Conservation (phyloP, 2,113 vertebrate species). For the Nothobranchius kuhntae region DNA sequence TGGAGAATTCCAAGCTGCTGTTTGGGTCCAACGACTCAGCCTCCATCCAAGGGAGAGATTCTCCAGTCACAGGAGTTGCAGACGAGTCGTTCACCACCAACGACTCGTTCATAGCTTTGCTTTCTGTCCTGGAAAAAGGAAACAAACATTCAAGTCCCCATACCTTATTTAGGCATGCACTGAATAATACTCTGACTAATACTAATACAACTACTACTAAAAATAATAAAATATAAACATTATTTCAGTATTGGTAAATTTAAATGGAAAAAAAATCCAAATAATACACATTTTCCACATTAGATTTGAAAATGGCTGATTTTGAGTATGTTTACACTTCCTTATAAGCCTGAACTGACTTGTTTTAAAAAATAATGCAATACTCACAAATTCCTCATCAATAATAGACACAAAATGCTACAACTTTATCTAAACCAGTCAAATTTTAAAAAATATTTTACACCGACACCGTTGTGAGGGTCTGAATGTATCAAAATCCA, state of each 20-base stretch:
- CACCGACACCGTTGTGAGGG: background rate
- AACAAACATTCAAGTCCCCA: background rate
- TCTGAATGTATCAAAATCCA: background rate
- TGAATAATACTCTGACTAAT: too few species aligned
- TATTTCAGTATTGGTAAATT: too few species aligned
- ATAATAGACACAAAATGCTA: background rate
- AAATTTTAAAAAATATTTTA: background rate
- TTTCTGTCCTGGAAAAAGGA: slow-evolving; percentile 48
- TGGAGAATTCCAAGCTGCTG: slow-evolving; percentile 81
- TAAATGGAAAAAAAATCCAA: too few species aligned
- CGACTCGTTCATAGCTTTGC: slow-evolving; percentile 84
- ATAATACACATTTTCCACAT: too few species aligned
- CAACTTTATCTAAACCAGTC: background rate
- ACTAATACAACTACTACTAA: too few species aligned
- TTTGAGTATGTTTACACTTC: too few species aligned
- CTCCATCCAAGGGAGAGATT: slow-evolving; percentile 60
- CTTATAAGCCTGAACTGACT: too few species aligned
- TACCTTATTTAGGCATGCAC: too few species aligned
- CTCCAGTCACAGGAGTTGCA: slow-evolving; percentile 28
- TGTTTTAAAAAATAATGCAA: background rate
- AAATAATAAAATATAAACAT: too few species aligned
- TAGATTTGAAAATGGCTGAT: too few species aligned
- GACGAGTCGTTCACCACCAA: slow-evolving; percentile 79
- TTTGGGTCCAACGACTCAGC: slow-evolving; percentile 61
- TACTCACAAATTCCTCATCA: too few species aligned